Percentiles rank a stretch among this genome's conserved stretches.
These are phyloP conservation scores for Sarcophaga variegata DNA, from an alignment of 2,888 invertebrate species.

Conservation along the genomic window DNA sequence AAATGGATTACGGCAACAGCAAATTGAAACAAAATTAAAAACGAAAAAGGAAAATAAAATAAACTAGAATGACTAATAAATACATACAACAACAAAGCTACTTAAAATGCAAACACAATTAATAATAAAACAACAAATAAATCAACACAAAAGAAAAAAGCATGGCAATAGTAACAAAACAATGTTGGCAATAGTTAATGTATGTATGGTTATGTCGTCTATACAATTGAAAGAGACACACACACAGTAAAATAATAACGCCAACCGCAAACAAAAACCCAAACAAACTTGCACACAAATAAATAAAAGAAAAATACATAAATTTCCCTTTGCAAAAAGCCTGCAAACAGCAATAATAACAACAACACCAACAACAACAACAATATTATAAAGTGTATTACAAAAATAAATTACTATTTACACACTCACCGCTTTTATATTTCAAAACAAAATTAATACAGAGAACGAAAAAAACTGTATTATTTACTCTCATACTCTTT, in stretches of 20 bases:
- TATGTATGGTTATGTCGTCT: not conserved
- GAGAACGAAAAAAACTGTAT: no score
- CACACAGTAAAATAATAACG: no score
- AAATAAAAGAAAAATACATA: not conserved
- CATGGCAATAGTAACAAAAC: not conserved
- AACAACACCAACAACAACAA: no score
- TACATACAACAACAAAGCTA: constrained; percentile 19
- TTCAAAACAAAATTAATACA: no score
- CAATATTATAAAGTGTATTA: no score
- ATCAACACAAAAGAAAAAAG: not conserved
- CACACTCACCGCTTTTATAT: no score
- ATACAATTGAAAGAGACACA: no score
- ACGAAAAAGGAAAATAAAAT: not conserved
- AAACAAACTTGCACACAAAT: not conserved
- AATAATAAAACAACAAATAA: constrained; percentile 25
- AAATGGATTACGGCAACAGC: not conserved
- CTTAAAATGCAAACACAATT: constrained; percentile 39
- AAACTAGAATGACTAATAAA: constrained; percentile 19
- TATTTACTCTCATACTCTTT: no score
- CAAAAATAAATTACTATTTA: no score
- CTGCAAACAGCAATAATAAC: no score
- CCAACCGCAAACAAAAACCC: not conserved
- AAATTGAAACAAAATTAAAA: not conserved
- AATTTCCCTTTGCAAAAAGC: not conserved
- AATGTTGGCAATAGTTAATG: not conserved